These are phyloP conservation scores for Anas acuta DNA, from an alignment of 2,797 vertebrate genomes.

Conservation along the genomic window DNA sequence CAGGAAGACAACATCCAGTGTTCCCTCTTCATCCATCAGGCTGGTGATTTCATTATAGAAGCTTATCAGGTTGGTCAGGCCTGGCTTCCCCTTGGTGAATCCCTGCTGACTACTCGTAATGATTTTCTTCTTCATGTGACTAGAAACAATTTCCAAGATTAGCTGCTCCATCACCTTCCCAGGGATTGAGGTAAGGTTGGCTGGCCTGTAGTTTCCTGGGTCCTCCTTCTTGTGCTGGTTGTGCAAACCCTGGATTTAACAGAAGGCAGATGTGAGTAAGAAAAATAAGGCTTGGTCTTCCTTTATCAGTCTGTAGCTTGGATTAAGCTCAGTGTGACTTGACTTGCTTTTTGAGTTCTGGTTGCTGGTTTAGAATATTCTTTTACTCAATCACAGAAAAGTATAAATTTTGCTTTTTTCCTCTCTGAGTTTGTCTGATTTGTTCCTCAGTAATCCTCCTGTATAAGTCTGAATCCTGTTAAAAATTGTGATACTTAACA, in stretches of 20 bases:
- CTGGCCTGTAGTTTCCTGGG: neutral
- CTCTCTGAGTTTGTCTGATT: neutral
- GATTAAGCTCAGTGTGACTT: neutral
- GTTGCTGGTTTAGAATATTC: neutral
- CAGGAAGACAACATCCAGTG: no score
- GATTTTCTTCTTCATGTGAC: neutral
- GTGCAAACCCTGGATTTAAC: neutral
- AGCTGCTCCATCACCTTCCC: neutral
- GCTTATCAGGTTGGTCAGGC: no score
- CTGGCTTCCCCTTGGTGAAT: no score
- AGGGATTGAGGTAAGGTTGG: neutral
- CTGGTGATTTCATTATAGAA: no score
- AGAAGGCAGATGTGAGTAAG: neutral
- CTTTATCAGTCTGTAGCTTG: neutral
- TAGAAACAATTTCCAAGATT: neutral
- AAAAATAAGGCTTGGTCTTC: neutral
- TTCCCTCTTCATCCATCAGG: no score
- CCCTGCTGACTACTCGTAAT: no score
- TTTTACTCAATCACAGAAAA: neutral
- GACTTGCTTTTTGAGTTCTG: neutral
- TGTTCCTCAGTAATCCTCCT: neutral
- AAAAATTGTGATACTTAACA: neutral
- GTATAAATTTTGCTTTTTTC: neutral
- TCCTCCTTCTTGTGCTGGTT: neutral
- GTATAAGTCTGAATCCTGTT: neutral